Evolutionary conservation across 2,797 vertebrate species (phyloP).

Genomic region (Nyctibius grandis): DNA sequence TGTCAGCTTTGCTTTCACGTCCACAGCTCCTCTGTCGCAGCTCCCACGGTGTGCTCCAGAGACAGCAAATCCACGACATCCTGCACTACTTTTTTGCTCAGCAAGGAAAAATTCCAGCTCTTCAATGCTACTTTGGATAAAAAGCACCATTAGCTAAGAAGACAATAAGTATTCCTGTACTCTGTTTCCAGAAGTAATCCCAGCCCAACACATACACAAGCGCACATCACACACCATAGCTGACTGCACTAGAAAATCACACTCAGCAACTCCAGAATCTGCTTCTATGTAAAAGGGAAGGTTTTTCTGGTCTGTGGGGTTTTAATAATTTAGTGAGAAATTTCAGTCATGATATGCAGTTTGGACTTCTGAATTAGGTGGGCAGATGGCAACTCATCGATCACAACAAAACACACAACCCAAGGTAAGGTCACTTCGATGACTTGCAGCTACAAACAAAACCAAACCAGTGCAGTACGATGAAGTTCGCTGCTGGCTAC

Average conservation of each 20-base stretch:
- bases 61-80: neutral
- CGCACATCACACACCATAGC: neutral
- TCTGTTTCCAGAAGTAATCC: neutral
- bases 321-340: neutral
- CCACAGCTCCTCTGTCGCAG: neutral
- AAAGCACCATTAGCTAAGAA: neutral
- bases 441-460: constrained; percentile 23
- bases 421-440: constrained; percentile 15
- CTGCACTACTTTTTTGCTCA: neutral
- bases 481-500: constrained; percentile 34
- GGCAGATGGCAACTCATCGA: neutral
- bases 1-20: neutral
- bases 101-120: neutral
- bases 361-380: neutral
- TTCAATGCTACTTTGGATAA: neutral
- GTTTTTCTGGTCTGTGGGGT: neutral
- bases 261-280: neutral
- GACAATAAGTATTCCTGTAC: neutral
- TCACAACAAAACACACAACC: neutral
- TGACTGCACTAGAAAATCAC: neutral
- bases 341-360: neutral
- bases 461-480: neutral
- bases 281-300: neutral
- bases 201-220: neutral
- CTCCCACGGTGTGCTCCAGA: neutral